Evolutionary conservation across 2,888 invertebrate species (phyloP).

Genomic region (Sepiola atlantica): DNA sequence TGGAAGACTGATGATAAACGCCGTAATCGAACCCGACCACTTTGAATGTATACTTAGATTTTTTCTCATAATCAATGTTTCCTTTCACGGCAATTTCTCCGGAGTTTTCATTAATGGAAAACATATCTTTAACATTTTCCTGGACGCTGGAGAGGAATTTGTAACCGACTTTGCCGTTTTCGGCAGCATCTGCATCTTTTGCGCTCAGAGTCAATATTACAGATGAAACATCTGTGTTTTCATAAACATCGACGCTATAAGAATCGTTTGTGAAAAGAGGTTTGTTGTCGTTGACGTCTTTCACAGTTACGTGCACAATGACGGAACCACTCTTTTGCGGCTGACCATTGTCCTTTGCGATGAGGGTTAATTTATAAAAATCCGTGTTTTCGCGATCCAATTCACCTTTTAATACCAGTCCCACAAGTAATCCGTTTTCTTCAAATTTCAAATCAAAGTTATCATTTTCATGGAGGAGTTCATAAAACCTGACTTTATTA

Average conservation of each 20-base stretch:
- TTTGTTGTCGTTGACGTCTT: conserved; percentile 67
- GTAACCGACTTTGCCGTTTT: conserved; percentile 80
- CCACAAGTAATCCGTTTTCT: conserved; percentile 48
- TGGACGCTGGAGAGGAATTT: conserved; percentile 67
- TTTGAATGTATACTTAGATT: conserved; percentile 84
- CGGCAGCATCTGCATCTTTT: conserved; percentile 87
- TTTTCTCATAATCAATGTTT: conserved; percentile 88
- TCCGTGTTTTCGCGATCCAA: conserved; percentile 63
- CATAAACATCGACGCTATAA: conserved; percentile 62
- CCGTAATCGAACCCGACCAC: conserved; percentile 74
- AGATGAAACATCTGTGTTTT: conserved; percentile 58
- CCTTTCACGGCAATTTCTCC: conserved; percentile 87
- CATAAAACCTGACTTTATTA: conserved; percentile 60
- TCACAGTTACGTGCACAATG: conserved; percentile 62
- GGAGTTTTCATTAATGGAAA: conserved; percentile 86
- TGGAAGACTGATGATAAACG: conserved; percentile 54
- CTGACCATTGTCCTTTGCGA: conserved; percentile 66
- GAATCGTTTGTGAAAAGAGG: conserved; percentile 59
- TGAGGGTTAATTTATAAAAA: conserved; percentile 60
- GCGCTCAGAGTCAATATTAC: conserved; percentile 81
- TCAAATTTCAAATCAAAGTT: conserved; percentile 55
- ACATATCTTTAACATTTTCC: conserved; percentile 57
- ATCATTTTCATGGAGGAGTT: conserved; percentile 55
- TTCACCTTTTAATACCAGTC: conserved; percentile 57
- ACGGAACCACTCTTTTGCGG: conserved; percentile 63